Evolutionary conservation across 2,113 vertebrate species (phyloP), one percentile per base, ranked within the genome.

Genomic region (Nicator chloris): DNA sequence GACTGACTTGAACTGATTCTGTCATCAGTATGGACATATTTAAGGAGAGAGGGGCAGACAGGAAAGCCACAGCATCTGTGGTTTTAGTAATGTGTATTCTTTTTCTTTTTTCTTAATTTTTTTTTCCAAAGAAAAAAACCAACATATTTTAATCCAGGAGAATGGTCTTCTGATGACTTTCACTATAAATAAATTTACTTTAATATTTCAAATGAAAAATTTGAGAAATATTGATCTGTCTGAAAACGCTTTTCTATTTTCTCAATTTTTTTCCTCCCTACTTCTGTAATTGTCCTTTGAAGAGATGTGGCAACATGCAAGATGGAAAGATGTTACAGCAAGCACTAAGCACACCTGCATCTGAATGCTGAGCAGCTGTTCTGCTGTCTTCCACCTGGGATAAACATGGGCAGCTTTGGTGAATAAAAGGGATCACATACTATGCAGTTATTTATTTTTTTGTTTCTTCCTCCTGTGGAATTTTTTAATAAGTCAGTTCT

Each of bases 11-110:
- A 82, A 88, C 86, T 79, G 63, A 37, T 51, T 91, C 17, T 88
- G 64, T 92, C 76, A 94, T 88, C 65, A 39, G 39, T 50, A 76
- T 90, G 95, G 90, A 97, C 61, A 35, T 64, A 64, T 6, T 7
- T 83, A 76, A 86, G 47, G 92, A 91, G 64, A 96, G 73, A 86
- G 35, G 78, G 35, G 73, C 59, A 60, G 69, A 40, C 80, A 86
- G 73, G 88, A 94, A 95, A 91, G 93, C 97, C 98, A 97, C 98
- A 98, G 98, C 93, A 98, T 98, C 98, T 98, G 98, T 98, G 98
- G 97, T 83, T 97, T 60, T 91, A 94, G 86, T 63, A 81, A 77
- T 69, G 71, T 85, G 91, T 73, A 90, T 91, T 73, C 26, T 64
- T 92, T 97, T 96, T 90, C 44, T 75, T 95, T 87, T 59, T 89